Percentiles rank a stretch among this genome's conserved stretches.
Conservation (phyloP, 2,797 vertebrate species). For the Gambusia yucatana region DNA sequence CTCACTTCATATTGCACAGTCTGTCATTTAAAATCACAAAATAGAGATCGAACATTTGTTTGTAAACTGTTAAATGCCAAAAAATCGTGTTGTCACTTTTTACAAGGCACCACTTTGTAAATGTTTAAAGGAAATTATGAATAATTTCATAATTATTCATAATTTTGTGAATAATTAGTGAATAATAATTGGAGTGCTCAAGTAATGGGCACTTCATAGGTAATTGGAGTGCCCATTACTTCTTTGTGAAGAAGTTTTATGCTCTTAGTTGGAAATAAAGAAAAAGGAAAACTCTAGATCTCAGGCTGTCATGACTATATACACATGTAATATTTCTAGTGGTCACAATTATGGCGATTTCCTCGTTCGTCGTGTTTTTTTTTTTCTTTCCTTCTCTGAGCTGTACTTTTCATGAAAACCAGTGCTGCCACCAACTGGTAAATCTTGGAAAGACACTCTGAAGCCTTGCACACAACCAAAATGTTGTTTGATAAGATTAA, state of each 20-base stretch:
- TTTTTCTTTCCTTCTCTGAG: background rate
- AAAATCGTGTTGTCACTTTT: background rate
- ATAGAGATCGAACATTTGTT: background rate
- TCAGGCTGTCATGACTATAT: background rate
- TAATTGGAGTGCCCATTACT: too few species aligned
- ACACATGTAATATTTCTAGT: background rate
- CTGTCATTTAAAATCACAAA: background rate
- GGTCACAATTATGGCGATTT: background rate
- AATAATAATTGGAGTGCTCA: too few species aligned
- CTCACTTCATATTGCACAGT: background rate
- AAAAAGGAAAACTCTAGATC: background rate
- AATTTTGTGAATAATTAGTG: too few species aligned
- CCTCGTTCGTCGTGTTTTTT: background rate
- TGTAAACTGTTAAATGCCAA: background rate
- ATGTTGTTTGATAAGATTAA: slow-evolving; percentile 15
- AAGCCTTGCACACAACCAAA: slow-evolving; percentile 11
- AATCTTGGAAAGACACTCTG: slow-evolving; percentile 39
- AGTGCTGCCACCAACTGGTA: slow-evolving; percentile 76
- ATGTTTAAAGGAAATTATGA: background rate
- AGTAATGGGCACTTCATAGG: background rate
- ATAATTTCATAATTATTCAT: background rate
- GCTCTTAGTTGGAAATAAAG: background rate
- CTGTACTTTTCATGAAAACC: slow-evolving; percentile 22
- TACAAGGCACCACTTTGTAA: background rate
- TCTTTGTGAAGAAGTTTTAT: background rate